These are phyloP conservation scores for Caradrina kadenii DNA, from an alignment of 2,888 invertebrate species.

Conservation along the genomic window DNA sequence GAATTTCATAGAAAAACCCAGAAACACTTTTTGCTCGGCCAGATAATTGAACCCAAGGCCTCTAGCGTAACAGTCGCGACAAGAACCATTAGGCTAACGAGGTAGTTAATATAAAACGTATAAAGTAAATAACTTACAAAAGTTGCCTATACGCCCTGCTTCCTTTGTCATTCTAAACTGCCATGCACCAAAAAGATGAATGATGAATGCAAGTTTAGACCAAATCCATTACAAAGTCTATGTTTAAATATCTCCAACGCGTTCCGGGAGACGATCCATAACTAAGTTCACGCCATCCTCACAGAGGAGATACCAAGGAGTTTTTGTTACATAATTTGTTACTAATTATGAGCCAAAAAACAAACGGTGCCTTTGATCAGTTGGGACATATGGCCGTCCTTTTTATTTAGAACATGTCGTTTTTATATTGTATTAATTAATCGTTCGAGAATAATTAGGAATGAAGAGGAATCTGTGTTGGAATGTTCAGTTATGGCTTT, in stretches of 20 bases:
- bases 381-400: constrained; percentile 63
- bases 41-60: no score
- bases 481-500: constrained; percentile 45
- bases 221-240: constrained; percentile 61
- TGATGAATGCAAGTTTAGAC: constrained; percentile 48
- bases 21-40: no score
- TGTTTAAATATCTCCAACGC: constrained; percentile 60
- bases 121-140: not conserved
- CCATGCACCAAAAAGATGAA: constrained; percentile 21
- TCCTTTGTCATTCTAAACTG: constrained; percentile 9
- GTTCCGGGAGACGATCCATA: constrained; percentile 69
- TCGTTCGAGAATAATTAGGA: constrained; percentile 62
- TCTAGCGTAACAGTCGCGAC: no score
- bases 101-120: no score
- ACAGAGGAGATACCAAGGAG: constrained; percentile 44
- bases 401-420: constrained; percentile 63
- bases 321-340: constrained; percentile 83
- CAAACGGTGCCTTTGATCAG: constrained; percentile 71
- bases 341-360: constrained; percentile 82
- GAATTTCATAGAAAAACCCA: no score
- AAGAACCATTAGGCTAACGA: no score
- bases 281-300: constrained; percentile 69
- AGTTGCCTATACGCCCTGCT: no score
- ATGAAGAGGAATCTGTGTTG: constrained; percentile 46
- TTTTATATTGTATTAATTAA: constrained; percentile 72